phyloP scores from a whole-genome alignment of 2,797 vertebrate species.

The Helarctos malayanus region DNA sequence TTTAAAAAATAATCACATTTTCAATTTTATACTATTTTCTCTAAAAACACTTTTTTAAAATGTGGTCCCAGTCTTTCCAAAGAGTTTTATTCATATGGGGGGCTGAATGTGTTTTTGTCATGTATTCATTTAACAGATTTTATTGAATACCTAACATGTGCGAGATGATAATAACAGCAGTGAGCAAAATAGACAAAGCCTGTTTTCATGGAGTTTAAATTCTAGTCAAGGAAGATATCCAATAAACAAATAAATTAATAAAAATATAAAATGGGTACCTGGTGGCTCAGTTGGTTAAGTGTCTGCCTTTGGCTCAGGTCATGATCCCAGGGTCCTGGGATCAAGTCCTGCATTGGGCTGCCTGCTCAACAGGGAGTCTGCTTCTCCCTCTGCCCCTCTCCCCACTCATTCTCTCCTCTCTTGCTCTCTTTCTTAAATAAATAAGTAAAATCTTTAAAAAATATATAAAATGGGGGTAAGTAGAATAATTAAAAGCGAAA shows the following conservation, averaged over 20 bases:
- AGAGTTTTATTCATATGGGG: neutral
- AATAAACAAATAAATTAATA: slow-evolving; percentile 2
- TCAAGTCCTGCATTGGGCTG: neutral
- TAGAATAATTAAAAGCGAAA: neutral
- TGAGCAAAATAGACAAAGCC: slow-evolving; percentile 11
- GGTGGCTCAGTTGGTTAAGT: neutral
- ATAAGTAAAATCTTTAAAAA: neutral
- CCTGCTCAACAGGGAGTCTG: neutral
- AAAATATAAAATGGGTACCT: neutral
- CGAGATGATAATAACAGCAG: neutral
- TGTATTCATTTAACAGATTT: slow-evolving; percentile 43
- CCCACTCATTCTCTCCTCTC: neutral
- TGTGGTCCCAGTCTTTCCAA: neutral
- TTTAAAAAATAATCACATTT: slow-evolving; percentile 14
- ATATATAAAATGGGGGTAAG: neutral
- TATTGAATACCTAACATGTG: neutral
- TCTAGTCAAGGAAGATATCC: slow-evolving; percentile 23
- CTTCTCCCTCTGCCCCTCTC: neutral
- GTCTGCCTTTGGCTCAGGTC: neutral
- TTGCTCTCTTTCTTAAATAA: neutral
- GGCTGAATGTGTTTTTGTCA: neutral
- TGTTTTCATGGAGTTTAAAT: slow-evolving; percentile 27
- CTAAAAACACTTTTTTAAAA: slow-evolving; percentile 14
- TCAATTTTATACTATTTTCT: slow-evolving; percentile 31
- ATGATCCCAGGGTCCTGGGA: neutral